Evolutionary conservation across 2,888 invertebrate genomes (phyloP).

Genomic region (Heliconius erato): DNA sequence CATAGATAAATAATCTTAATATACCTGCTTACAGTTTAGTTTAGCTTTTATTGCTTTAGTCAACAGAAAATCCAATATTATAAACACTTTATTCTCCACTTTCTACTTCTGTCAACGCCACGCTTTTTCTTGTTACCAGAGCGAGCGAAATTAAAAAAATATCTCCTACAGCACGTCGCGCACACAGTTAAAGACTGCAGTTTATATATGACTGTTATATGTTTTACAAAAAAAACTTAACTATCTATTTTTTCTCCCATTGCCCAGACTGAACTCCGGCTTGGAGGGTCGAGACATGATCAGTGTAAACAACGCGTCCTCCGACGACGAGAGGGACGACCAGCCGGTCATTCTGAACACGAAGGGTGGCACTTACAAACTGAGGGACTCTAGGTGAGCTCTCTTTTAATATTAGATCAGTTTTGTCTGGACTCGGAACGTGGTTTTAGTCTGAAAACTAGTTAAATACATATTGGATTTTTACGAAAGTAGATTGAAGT

Average conservation of each 20-base stretch:
- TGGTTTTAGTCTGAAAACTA: too few relatives aligned
- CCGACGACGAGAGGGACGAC: constrained; percentile 78
- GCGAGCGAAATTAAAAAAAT: neutral
- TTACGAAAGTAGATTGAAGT: neutral
- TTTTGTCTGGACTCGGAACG: constrained; percentile 4
- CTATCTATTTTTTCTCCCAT: constrained; percentile 14
- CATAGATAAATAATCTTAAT: too few relatives aligned
- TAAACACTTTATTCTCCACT: neutral
- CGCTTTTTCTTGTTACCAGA: neutral
- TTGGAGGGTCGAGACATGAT: constrained; percentile 85
- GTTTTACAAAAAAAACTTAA: neutral
- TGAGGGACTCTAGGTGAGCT: constrained; percentile 89
- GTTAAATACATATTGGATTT: neutral
- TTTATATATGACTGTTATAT: neutral
- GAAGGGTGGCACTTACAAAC: constrained; percentile 88
- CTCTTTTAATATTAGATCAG: neutral
- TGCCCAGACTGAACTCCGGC: constrained; percentile 75
- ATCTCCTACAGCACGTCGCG: neutral
- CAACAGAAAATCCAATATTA: neutral
- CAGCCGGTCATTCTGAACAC: constrained; percentile 81
- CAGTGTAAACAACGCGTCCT: constrained; percentile 80
- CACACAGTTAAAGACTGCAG: too few relatives aligned
- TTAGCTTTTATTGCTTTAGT: neutral
- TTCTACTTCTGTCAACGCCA: neutral
- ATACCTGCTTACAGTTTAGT: neutral